Conservation (phyloP, 2,797 vertebrate species). For the Antrozous pallidus region DNA sequence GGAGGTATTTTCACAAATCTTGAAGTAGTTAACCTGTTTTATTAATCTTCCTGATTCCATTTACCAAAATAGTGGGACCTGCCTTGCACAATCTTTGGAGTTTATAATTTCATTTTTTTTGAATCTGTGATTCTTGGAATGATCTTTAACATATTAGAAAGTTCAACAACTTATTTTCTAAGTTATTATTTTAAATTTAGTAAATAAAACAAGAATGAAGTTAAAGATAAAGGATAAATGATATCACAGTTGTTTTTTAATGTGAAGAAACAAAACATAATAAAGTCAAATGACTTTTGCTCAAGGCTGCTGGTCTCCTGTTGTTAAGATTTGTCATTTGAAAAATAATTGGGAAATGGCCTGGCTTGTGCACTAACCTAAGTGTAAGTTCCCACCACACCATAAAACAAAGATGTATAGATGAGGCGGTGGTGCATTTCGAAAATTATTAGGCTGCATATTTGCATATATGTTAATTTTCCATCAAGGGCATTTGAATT, state of each 20-base stretch:
- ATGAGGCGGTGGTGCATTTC: neutral
- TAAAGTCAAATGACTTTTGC: neutral
- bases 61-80: neutral
- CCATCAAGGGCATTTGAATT: neutral
- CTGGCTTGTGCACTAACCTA: neutral
- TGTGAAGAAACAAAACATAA: neutral
- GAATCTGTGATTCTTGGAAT: neutral
- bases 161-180: neutral
- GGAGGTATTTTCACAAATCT: conserved; percentile 32
- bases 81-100: neutral
- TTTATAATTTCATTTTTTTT: neutral
- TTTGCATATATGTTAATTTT: neutral
- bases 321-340: neutral
- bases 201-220: neutral
- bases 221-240: neutral
- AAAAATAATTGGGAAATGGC: neutral
- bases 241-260: neutral
- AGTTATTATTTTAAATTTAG: neutral
- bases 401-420: neutral
- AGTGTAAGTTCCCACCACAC: rapidly evolving
- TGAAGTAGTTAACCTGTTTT: conserved; percentile 23
- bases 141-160: neutral
- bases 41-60: neutral
- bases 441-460: neutral
- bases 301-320: neutral